phyloP scores from a whole-genome alignment of 2,113 vertebrate genomes.

The Camelus dromedarius region DNA sequence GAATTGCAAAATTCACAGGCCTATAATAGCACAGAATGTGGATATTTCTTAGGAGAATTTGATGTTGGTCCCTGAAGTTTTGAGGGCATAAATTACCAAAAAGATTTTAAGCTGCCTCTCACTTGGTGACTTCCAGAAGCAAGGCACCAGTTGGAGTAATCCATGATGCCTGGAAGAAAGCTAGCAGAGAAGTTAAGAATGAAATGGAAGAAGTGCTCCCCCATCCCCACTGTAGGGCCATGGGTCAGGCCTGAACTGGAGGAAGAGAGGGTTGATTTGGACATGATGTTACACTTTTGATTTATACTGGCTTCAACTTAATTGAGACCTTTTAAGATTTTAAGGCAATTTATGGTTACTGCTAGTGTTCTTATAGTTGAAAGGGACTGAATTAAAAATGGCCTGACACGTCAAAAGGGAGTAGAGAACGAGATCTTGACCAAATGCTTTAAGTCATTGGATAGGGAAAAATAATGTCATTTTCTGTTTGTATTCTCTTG shows the following conservation, averaged over 20 bases:
- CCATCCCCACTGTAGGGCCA: background rate
- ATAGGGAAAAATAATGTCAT: slow-evolving; percentile 34
- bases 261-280: background rate
- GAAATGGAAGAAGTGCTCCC: background rate
- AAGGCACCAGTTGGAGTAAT: background rate
- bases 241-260: background rate
- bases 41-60: slow-evolving; percentile 2
- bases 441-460: background rate
- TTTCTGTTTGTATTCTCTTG: slow-evolving; percentile 8
- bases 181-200: background rate
- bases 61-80: background rate
- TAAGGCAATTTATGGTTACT: slow-evolving; percentile 31
- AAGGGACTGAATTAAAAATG: background rate
- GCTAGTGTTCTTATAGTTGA: background rate
- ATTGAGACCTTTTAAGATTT: background rate
- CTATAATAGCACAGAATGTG: background rate
- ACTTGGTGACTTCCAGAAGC: background rate
- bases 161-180: background rate
- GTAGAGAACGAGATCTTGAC: background rate
- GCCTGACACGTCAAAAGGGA: background rate
- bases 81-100: background rate
- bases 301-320: background rate
- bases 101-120: background rate
- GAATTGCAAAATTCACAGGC: background rate
- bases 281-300: background rate